phyloP scores from a whole-genome alignment of 2,797 vertebrate genomes.

The Pangasius sanitwongsei region DNA sequence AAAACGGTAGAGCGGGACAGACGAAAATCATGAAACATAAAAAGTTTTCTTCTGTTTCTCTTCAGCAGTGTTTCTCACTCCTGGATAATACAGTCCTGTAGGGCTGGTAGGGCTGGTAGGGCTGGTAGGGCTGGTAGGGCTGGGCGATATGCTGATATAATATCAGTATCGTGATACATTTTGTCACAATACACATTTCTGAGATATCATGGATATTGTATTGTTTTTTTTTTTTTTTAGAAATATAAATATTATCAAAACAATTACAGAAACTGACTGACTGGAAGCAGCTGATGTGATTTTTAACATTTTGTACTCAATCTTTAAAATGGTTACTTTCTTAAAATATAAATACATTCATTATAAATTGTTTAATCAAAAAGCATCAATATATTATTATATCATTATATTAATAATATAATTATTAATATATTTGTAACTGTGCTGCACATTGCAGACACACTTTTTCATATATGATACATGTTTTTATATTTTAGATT shows the following conservation, averaged over 20 bases:
- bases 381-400: neutral
- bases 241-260: too few species aligned
- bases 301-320: neutral
- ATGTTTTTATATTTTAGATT: neutral
- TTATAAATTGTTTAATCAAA: neutral
- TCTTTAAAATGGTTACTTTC: neutral
- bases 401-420: neutral
- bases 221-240: neutral
- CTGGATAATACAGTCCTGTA: neutral
- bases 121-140: neutral
- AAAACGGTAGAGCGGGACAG: neutral
- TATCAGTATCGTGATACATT: neutral
- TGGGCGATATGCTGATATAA: neutral
- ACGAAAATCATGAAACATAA: neutral
- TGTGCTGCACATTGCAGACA: neutral
- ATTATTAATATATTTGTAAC: neutral
- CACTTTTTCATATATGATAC: neutral
- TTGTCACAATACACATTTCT: neutral
- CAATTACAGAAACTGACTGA: neutral
- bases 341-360: neutral
- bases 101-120: neutral
- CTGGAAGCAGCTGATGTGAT: neutral
- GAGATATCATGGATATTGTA: neutral
- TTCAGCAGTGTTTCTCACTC: neutral
- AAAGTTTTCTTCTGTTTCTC: neutral